phyloP scores from a whole-genome alignment of 2,797 vertebrate species.

The Melanotaenia trifasciata region DNA sequence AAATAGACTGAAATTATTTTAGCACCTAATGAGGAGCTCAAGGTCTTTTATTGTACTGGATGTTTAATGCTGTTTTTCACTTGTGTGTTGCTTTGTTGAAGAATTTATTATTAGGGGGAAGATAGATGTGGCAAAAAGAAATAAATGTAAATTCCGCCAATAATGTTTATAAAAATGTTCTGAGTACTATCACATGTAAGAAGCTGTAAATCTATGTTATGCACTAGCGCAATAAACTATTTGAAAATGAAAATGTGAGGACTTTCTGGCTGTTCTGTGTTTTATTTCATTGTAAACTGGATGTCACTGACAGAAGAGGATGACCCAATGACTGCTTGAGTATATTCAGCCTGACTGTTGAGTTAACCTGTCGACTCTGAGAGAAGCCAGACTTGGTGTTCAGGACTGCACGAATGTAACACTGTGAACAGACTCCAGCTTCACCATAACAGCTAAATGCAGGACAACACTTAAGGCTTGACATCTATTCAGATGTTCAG shows the following conservation, averaged over 20 bases:
- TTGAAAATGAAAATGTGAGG: constrained; percentile 17
- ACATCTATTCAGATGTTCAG: neutral
- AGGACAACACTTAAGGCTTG: neutral
- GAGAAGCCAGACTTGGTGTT: constrained; percentile 43
- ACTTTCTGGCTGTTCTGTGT: constrained; percentile 14
- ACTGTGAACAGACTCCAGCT: neutral
- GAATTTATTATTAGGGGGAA: neutral
- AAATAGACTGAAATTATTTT: neutral
- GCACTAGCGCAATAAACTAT: constrained; percentile 7
- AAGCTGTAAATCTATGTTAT: neutral
- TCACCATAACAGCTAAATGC: constrained; percentile 9
- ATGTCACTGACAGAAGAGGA: constrained; percentile 8
- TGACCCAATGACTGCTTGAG: constrained; percentile 35
- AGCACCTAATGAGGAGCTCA: no score
- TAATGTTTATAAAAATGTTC: constrained; percentile 7
- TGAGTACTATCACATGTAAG: neutral
- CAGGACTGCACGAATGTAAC: neutral
- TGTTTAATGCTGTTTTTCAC: no score
- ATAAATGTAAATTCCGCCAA: constrained; percentile 6
- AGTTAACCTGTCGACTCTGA: constrained; percentile 27
- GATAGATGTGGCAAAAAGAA: neutral
- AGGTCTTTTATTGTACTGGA: no score
- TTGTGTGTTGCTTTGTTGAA: no score
- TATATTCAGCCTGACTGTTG: constrained; percentile 9
- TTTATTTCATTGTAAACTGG: constrained; percentile 15